Conservation (phyloP, 1,140 invertebrate genomes). For the Eulimnadia texana region DNA sequence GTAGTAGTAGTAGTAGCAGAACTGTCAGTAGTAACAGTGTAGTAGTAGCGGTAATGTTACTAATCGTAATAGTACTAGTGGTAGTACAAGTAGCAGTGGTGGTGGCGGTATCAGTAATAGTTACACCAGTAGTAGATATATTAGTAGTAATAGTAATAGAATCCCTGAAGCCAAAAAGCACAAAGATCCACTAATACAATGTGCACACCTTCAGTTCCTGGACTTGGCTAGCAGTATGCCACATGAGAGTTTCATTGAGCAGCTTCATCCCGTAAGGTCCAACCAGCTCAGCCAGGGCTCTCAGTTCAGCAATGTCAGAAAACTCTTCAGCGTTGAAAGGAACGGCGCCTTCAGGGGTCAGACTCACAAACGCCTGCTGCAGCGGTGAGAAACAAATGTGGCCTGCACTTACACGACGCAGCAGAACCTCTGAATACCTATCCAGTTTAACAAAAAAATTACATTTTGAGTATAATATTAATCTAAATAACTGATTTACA, state of each 20-base stretch:
- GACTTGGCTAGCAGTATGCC: constrained; percentile 95
- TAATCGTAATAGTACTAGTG: too few relatives aligned
- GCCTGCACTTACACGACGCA: constrained; percentile 81
- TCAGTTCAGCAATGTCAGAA: constrained; percentile 92
- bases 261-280: constrained; percentile 98
- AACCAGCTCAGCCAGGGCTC: constrained; percentile 90
- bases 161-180: too few relatives aligned
- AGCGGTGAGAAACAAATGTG: constrained; percentile 93
- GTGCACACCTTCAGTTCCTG: constrained; percentile 79
- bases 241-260: constrained; percentile 91
- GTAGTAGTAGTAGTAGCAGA: too few relatives aligned
- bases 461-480: constrained; percentile 7
- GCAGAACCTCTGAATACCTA: constrained; percentile 83
- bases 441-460: not conserved
- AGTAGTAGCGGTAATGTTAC: too few relatives aligned
- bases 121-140: too few relatives aligned
- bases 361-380: constrained; percentile 88
- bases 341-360: constrained; percentile 69
- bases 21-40: too few relatives aligned
- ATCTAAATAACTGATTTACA: not conserved
- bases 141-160: too few relatives aligned
- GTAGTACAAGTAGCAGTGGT: too few relatives aligned
- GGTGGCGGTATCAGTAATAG: too few relatives aligned
- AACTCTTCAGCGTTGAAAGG: constrained; percentile 96
- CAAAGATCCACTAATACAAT: too few relatives aligned